Percentiles rank a stretch among this genome's conserved stretches.
phyloP scores from a whole-genome alignment of 2,888 invertebrate species.

The Rotaria socialis region DNA sequence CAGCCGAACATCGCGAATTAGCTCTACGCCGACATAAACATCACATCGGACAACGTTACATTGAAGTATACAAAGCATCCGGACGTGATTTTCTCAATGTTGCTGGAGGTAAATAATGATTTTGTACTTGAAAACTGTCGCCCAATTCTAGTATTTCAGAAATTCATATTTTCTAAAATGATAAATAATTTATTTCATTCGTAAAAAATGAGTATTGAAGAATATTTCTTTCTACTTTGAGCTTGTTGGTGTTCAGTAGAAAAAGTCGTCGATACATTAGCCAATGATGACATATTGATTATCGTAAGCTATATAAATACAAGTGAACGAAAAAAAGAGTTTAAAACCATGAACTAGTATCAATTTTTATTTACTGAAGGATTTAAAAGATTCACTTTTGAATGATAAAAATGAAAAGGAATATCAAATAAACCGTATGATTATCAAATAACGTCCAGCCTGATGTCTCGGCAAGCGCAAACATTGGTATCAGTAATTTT shows the following conservation, averaged over 20 bases:
- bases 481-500: not conserved
- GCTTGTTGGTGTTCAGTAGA: not conserved
- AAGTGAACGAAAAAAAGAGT: not conserved
- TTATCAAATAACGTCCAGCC: not conserved
- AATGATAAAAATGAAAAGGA: not conserved
- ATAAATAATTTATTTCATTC: not conserved
- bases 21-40: conserved; percentile 94
- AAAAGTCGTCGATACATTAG: conserved; percentile 18
- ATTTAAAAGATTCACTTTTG: conserved; percentile 26
- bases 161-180: not conserved
- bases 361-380: not conserved
- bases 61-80: conserved; percentile 94
- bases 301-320: conserved; percentile 3
- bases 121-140: no score
- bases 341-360: not conserved
- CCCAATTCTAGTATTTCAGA: no score
- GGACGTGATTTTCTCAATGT: conserved; percentile 95
- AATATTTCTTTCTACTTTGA: no score
- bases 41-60: conserved; percentile 91
- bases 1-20: conserved; percentile 92
- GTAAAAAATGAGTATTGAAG: no score
- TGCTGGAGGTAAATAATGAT: conserved; percentile 73
- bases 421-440: not conserved
- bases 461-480: not conserved
- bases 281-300: not conserved